phyloP scores from a whole-genome alignment of 2,797 vertebrate genomes.

The Microchirus variegatus region DNA sequence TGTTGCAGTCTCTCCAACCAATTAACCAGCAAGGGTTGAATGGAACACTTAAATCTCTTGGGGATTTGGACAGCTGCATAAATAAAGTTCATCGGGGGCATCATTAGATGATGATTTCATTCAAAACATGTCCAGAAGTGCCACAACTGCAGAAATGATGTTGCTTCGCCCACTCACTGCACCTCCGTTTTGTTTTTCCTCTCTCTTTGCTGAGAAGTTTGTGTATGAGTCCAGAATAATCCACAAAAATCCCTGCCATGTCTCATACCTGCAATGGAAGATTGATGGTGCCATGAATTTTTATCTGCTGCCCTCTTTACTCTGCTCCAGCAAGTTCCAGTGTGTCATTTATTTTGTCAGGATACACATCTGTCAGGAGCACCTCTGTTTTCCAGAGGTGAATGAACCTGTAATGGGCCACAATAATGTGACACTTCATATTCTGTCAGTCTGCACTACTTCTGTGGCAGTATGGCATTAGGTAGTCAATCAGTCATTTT shows the following conservation, averaged over 20 bases:
- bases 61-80: constrained; percentile 24
- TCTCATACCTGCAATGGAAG: constrained; percentile 38
- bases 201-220: neutral
- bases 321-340: constrained; percentile 14
- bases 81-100: constrained; percentile 28
- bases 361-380: constrained; percentile 44
- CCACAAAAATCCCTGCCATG: neutral
- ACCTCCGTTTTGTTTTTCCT: neutral
- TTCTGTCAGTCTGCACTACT: constrained; percentile 30
- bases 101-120: constrained; percentile 35
- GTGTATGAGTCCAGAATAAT: constrained; percentile 5
- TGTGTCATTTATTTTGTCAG: constrained; percentile 52
- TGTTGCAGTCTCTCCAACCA: constrained; percentile 26
- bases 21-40: constrained; percentile 48
- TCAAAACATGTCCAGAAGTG: constrained; percentile 7
- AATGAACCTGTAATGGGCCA: constrained; percentile 53
- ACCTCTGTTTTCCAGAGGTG: constrained; percentile 48
- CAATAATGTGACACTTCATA: constrained; percentile 53
- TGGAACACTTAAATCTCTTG: constrained; percentile 28
- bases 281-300: constrained; percentile 59
- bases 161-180: neutral
- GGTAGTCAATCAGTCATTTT: constrained; percentile 52
- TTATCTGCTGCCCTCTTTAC: constrained; percentile 38
- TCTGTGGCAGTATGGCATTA: constrained; percentile 33
- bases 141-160: neutral